Conservation (phyloP, 2,113 vertebrate genomes). For the Speoplatyrhinus poulsoni region DNA sequence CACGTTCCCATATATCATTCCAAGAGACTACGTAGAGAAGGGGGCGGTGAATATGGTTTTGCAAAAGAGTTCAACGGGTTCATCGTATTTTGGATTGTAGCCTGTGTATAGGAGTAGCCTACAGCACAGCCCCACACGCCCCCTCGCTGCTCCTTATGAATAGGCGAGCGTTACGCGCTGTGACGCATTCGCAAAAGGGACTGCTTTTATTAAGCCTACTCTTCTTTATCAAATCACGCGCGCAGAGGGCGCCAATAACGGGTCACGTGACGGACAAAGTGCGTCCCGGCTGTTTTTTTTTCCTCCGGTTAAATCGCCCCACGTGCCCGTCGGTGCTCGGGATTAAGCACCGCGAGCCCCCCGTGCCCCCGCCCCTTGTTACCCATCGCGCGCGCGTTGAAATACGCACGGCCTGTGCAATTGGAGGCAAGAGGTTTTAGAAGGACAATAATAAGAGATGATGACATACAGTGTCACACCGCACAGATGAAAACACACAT, state of each 20-base stretch:
- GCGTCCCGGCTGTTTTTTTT: constrained; percentile 40
- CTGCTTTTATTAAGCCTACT: constrained; percentile 7
- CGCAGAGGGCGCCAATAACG: constrained; percentile 4
- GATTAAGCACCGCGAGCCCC: constrained; percentile 33
- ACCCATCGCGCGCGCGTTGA: constrained; percentile 38
- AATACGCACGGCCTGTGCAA: constrained; percentile 54
- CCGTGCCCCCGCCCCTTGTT: constrained; percentile 20
- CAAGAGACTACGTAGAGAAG: constrained; percentile 39
- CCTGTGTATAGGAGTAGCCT: constrained; percentile 21
- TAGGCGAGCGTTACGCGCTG: constrained; percentile 29
- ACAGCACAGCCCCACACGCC: constrained; percentile 9
- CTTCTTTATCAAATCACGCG: background rate
- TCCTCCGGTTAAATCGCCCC: constrained; percentile 37
- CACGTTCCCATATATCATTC: constrained; percentile 56
- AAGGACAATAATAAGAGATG: constrained; percentile 62
- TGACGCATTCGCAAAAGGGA: constrained; percentile 47
- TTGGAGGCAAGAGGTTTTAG: constrained; percentile 40
- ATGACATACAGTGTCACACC: constrained; percentile 60
- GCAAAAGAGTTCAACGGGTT: constrained; percentile 69
- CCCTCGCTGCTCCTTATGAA: constrained; percentile 25
- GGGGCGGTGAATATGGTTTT: constrained; percentile 45
- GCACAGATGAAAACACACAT: constrained; percentile 67
- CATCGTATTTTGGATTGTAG: constrained; percentile 43
- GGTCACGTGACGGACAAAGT: constrained; percentile 64
- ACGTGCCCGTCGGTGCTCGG: constrained; percentile 32